Base-by-base conservation (phyloP, 2,797 vertebrate genomes). In the Darevskia mixta region DNA sequence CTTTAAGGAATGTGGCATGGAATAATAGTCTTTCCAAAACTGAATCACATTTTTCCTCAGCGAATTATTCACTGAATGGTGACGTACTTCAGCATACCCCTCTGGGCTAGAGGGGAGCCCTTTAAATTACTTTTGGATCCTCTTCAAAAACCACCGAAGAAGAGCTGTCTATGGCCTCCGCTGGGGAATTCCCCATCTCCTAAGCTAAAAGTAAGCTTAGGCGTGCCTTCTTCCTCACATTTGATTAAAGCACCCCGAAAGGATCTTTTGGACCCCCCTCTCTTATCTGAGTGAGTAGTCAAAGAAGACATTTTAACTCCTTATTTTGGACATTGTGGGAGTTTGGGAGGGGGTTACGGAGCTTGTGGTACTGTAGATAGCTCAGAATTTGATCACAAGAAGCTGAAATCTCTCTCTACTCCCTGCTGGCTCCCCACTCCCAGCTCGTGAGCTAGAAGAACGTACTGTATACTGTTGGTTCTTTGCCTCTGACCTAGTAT, bases 111-210 rank as follows among this genome's bases (percentile, higher is more conserved):
- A 93, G 92, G 83, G 94, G 90, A 95, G 94, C 92, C 92, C 94
- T 95, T 95, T 95, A 94, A 93, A 95, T 35, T 5, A 91, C 90
- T 91, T 92, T 93, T 94, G 94, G 95, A 96, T 96, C 93, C 94
- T 93, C 94, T 87, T 95, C 95, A 95, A 95, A 94, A 89, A 95
- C 93, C 91, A 93, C 92, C 45, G 2, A 49, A 72, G 38, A 55
- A 89, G 92, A 92, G 90, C 95, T 95, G 96, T 93, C 93, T 96
- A 95, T 93, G 93, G 92, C 93, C 93, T 96, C 93, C 91, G 95
- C 95, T 43, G 96, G 97, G 97, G 96, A 97, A 97, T 96, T 97
- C 96, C 97, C 97, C 95, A 93, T 93, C 94, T 95, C 92, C 95
- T 94, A 94, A 55, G 93, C 96, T 95, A 94, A 96, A 96, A 96